Base-by-base conservation (phyloP, 2,797 vertebrate species). In the Galaxias olidus region DNA sequence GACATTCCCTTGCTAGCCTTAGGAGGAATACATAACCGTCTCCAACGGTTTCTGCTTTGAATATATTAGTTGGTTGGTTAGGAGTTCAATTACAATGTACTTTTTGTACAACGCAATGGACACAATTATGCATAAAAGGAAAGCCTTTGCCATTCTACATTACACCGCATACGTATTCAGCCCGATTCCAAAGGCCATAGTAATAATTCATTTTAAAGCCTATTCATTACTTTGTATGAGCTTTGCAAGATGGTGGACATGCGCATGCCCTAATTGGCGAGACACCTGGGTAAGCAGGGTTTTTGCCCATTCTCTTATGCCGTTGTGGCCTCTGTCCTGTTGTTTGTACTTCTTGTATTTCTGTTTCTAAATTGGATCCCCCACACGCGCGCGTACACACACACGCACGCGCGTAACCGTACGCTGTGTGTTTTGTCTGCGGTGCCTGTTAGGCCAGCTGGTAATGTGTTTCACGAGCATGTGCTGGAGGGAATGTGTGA, bases 401-500 rank as follows among this genome's bases (percentile, higher is more conserved):
- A 47, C 10, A 11, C 1, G 7, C 45, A 8, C 45, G 1, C 45
- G 13, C 8, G 10, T 14, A 47, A 11, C 4, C 46, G 13, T 13
- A 47, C 46, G 14, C 46, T 30, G 3, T 30, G 30, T 30, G 30
- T 30, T 30, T 30, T 30, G 30, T 30, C 30, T 30, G 30, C 30
- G 20, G 14, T n/a, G 10, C n/a, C 13, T 14, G 14, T 47, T 46
- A 47, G 44, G 17, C 44, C 58, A 46, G 44, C 46, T 59, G 4
- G 18, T 57, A 8, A 64, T 71, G 51, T n/a, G 68, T 70, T 64
- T 49, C 84, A 82, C 81, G 79, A 76, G 72, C 41, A 58, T 76
- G 75, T 84, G 68, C 49, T 19, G 7, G 42, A 79, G 86, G 83
- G 68, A 65, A 71, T 78, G 75, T 80, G 70, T 72, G 59, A 89